phyloP scores from a whole-genome alignment of 2,888 invertebrate species.

The Callimorpha dominula region DNA sequence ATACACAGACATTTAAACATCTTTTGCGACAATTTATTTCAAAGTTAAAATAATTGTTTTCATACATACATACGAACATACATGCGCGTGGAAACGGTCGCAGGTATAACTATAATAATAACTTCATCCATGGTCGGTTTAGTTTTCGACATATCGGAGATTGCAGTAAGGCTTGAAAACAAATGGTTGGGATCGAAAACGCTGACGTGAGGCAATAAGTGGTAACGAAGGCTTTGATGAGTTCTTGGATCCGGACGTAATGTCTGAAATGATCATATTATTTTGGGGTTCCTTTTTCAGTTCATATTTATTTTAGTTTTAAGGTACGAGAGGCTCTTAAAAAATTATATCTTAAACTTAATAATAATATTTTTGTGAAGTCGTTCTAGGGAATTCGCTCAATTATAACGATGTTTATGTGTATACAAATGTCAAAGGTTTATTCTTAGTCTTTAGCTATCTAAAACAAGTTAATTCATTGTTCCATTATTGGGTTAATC shows the following conservation, averaged over 20 bases:
- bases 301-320: not conserved
- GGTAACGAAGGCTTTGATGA: slow-evolving; percentile 25
- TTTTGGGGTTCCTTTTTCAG: not conserved
- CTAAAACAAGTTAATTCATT: not conserved
- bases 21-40: not conserved
- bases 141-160: slow-evolving; percentile 30
- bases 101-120: no score
- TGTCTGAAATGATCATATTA: not conserved
- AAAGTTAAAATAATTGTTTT: not conserved
- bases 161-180: slow-evolving; percentile 38
- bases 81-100: slow-evolving; percentile 2
- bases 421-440: not conserved
- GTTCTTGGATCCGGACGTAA: slow-evolving; percentile 17
- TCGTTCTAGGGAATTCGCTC: not conserved
- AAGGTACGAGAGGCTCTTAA: not conserved
- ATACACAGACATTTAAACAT: no score
- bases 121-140: slow-evolving; percentile 33
- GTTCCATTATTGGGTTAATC: not conserved
- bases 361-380: not conserved
- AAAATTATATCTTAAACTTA: not conserved
- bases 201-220: slow-evolving; percentile 26
- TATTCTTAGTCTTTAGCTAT: not conserved
- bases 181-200: slow-evolving; percentile 35
- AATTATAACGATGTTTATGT: not conserved
- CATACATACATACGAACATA: not conserved